Evolutionary conservation across 2,113 vertebrate species (phyloP), one percentile per base, ranked within the genome.

Genomic region (Heterotis niloticus): DNA sequence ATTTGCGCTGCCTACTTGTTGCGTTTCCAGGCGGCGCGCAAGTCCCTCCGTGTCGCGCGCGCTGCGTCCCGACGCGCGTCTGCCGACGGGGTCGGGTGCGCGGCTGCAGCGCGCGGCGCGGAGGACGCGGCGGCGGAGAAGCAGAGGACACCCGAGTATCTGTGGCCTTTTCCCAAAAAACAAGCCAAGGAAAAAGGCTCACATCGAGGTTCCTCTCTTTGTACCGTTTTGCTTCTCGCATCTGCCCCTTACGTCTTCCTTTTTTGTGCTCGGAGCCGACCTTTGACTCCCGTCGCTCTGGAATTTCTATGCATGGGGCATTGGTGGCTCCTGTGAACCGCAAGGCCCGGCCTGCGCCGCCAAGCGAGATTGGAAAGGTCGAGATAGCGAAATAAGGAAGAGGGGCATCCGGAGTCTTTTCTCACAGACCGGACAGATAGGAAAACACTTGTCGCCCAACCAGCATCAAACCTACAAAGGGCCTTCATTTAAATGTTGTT

Each of bases 301-400:
- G 88, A 88, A 91, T 89, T 90, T 92, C 88, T 86, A 85, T 90
- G 87, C 90, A 90, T 85, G 85, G 83, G 81, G 84, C 44, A 80
- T 85, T 81, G 77, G 79, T 83, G 86, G 84, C 86, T 89, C 60
- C 75, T 17, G 75, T 70, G 75, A 88, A 89, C 89, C 79, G 76
- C 64, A 78, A 79, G 84, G 82, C 10, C 82, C 76, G 72, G 80
- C 69, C 87, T 91, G 88, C 88, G 87, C 85, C 79, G 77, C 56
- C 56, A 79, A 84, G 86, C 86, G 83, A 82, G 87, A 91, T 89
- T 88, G 80, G 78, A 65, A 82, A 78, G 83, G 88, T 91, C 83
- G 87, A 71, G 83, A 85, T 82, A 83, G 74, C 62, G 68, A 91
- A 88, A 91, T 87, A 84, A 87, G 84, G 83, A 86, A 79, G 83